phyloP scores from a whole-genome alignment of 2,113 vertebrate genomes.

The Scalopus aquaticus region DNA sequence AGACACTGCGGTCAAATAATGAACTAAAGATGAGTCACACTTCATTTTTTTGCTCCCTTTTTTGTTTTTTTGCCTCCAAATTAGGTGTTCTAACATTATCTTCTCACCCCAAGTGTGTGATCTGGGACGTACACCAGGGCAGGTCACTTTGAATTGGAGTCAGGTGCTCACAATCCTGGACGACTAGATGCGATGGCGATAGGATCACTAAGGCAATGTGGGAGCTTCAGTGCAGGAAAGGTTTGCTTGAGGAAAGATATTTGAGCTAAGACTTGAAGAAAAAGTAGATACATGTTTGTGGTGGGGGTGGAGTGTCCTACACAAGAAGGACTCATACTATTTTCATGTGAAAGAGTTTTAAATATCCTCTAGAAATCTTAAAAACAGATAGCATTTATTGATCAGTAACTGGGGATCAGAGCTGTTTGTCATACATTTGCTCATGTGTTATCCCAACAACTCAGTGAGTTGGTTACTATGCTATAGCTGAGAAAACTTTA shows the following conservation, averaged over 20 bases:
- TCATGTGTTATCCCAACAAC: neutral
- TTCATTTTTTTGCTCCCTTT: neutral
- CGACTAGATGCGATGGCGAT: neutral
- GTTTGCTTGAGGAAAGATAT: neutral
- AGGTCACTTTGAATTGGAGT: neutral
- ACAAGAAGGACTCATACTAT: neutral
- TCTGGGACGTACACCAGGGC: too few species aligned
- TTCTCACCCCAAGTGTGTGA: neutral
- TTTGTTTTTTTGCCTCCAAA: neutral
- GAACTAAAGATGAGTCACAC: neutral
- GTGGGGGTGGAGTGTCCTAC: neutral
- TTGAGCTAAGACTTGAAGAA: neutral
- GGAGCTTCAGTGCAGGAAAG: neutral
- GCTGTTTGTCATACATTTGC: neutral
- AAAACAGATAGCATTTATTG: neutral
- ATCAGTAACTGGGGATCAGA: neutral
- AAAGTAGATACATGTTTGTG: neutral
- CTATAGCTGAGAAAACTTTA: neutral
- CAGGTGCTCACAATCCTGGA: neutral
- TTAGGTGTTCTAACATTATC: neutral
- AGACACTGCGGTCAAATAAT: neutral
- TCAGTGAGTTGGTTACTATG: neutral
- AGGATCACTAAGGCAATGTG: accelerated
- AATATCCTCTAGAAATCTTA: neutral
- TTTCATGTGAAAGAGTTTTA: neutral